phyloP scores from a whole-genome alignment of 2,888 invertebrate genomes.

The Ferdinandea cuprea region DNA sequence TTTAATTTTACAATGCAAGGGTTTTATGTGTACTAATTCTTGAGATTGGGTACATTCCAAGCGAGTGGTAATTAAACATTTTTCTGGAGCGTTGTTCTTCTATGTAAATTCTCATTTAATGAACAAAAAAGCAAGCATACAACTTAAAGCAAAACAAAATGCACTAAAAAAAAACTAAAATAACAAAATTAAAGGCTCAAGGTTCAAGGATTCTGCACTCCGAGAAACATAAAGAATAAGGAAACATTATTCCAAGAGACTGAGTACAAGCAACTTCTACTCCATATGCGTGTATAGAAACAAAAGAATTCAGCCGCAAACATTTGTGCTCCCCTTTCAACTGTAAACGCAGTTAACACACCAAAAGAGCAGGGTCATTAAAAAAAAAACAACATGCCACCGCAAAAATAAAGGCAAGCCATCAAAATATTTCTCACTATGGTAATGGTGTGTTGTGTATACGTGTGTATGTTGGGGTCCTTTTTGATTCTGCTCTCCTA shows the following conservation, averaged over 20 bases:
- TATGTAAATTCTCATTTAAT: background rate
- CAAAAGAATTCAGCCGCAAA: conserved; percentile 14
- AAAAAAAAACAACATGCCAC: conserved; percentile 25
- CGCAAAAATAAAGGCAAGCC: background rate
- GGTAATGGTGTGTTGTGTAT: background rate
- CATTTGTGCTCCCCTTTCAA: background rate
- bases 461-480: background rate
- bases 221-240: background rate
- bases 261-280: background rate
- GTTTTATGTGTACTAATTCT: background rate
- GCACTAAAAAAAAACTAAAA: conserved; percentile 7
- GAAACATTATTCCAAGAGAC: conserved; percentile 15
- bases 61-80: conserved; percentile 22
- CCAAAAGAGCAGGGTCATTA: conserved; percentile 40
- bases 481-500: conserved; percentile 21
- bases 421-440: background rate
- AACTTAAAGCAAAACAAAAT: background rate
- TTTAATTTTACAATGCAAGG: conserved; percentile 12
- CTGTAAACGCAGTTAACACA: conserved; percentile 44
- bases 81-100: conserved; percentile 10
- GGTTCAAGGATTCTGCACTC: conserved; percentile 21
- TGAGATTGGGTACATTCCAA: background rate
- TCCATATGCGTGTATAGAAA: background rate
- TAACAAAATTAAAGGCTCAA: background rate
- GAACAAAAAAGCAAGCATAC: background rate